Base-by-base conservation (phyloP, 2,797 vertebrate genomes). In the Manis pentadactyla region DNA sequence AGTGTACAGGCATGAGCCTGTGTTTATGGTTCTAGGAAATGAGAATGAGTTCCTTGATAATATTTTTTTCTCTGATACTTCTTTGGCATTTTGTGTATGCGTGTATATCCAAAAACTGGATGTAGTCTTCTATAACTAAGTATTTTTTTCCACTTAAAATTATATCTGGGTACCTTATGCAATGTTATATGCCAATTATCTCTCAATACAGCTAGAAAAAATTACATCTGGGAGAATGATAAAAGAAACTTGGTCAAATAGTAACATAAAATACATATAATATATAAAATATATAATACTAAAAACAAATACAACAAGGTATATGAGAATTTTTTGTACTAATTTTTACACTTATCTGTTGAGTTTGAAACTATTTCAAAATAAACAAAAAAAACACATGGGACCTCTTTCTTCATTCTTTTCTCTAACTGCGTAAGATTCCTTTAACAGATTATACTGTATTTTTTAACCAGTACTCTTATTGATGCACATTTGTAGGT, bases 121-220 rank as follows among this genome's bases (percentile, higher is more conserved):
- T 78, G 7, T 61, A 71, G 21, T 77, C 37, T 69, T 75, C 39
- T 59, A 17, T 59, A 89, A 59, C 51, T 27, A 1, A 9, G 39
- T 81, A 71, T 91, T 71, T 95, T 91, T 71, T 95, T 42, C 19
- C n/a, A 88, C 37, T 93, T 90, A 90, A 78, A 97, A 90, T 83
- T 73, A 27, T 81, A 23, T 61, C 14, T 87, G 27, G 64, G 27
- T 61, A 61, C 39, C 27, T 39, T 69, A 53, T 1, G 61, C 11
- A 31, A 37, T 78, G 53, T 69, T 61, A 53, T 79, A 51, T 27
- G 27, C 61, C n/a, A 61, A 39, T 69, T 69, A 39, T 69, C 31
- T 29, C 46, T 77, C 68, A 34, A 9, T 51, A 74, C 42, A 8
- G 51, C 88, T 71, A 39, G 0, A 10, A 61, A 37, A 81, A 69